phyloP scores from a whole-genome alignment of 2,113 vertebrate genomes.

The Gyps fulvus region DNA sequence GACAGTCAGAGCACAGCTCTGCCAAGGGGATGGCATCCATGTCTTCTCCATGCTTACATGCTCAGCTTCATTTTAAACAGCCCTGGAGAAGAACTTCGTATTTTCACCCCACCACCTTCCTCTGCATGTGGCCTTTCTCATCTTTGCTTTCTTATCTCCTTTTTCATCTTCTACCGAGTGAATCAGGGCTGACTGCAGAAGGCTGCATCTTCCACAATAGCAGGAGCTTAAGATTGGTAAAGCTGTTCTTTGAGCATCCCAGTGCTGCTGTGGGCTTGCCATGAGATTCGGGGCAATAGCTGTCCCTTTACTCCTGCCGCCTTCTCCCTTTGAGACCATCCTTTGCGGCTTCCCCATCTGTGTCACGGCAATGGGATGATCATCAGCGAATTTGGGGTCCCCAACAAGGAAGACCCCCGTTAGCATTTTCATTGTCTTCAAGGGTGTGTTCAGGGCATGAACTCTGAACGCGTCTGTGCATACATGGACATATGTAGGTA shows the following conservation, averaged over 20 bases:
- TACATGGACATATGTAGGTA: background rate
- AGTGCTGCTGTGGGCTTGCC: background rate
- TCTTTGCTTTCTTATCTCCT: background rate
- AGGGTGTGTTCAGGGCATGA: background rate
- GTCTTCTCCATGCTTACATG: background rate
- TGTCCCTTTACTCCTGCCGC: fast-evolving
- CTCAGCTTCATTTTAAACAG: background rate
- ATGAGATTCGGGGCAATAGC: background rate
- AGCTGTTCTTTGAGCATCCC: background rate
- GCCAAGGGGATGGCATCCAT: background rate
- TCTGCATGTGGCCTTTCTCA: background rate
- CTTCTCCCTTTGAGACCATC: background rate
- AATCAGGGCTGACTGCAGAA: background rate
- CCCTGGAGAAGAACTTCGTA: background rate
- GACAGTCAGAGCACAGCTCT: background rate
- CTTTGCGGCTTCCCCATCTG: background rate
- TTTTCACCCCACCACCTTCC: background rate
- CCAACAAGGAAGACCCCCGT: fast-evolving
- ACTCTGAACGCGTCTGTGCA: fast-evolving
- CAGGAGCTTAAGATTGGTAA: background rate
- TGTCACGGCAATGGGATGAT: fast-evolving
- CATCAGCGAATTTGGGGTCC: background rate
- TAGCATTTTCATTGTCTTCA: background rate
- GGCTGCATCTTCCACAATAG: background rate
- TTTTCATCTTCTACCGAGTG: background rate